phyloP scores from a whole-genome alignment of 2,888 invertebrate genomes.

The Pilophorus perplexus region DNA sequence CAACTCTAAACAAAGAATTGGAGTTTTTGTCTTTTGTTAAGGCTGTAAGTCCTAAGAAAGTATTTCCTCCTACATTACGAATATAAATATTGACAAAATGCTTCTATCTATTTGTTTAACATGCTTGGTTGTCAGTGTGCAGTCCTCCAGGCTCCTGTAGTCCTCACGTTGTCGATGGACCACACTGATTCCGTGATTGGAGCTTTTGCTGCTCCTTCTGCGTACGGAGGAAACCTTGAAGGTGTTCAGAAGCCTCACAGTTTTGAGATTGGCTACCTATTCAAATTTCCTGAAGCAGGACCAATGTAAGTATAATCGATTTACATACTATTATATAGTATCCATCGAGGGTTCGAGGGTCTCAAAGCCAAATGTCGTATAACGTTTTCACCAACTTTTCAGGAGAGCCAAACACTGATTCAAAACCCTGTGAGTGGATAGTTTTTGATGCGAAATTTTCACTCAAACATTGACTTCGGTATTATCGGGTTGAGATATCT shows the following conservation, averaged over 20 bases:
- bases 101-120: too few species aligned
- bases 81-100: too few species aligned
- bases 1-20: constrained; percentile 64
- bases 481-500: too few species aligned
- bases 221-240: background rate
- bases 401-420: too few species aligned
- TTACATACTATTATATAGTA: constrained; percentile 51
- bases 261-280: constrained; percentile 48
- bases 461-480: too few species aligned
- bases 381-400: too few species aligned
- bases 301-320: constrained; percentile 61
- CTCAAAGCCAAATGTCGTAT: too few species aligned
- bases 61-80: too few species aligned
- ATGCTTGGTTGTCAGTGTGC: constrained; percentile 68
- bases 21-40: constrained; percentile 73
- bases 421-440: too few species aligned
- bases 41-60: constrained; percentile 5
- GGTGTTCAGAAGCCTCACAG: constrained; percentile 5
- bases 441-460: too few species aligned
- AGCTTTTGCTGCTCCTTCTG: constrained; percentile 53
- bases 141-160: constrained; percentile 73
- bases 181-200: constrained; percentile 74
- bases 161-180: constrained; percentile 75
- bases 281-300: constrained; percentile 77
- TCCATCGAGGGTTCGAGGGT: too few species aligned